A percentile compares a stretch with the other conserved stretches of the same genome.
Conservation (phyloP, 2,797 vertebrate species). For the Ptychobarbus kaznakovi region DNA sequence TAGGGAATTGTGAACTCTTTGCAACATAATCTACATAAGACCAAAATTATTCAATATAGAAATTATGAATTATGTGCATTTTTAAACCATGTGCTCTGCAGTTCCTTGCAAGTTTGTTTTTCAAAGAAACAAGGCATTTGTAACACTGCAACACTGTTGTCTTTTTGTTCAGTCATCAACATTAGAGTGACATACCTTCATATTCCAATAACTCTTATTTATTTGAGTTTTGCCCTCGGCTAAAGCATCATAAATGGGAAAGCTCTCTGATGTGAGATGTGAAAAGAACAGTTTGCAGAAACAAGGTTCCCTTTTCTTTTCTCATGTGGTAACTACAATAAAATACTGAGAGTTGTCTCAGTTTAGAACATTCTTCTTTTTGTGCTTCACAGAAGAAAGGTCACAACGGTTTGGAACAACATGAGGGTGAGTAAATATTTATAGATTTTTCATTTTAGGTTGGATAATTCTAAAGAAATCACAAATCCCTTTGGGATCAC, state of each 20-base stretch:
- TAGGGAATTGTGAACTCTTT: slow-evolving; percentile 1
- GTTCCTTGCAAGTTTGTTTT: neutral
- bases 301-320: neutral
- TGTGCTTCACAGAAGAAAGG: neutral
- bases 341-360: neutral
- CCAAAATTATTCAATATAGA: neutral
- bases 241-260: slow-evolving; percentile 56
- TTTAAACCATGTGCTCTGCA: neutral
- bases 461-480: neutral
- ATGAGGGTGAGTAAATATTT: neutral
- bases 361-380: neutral
- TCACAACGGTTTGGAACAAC: neutral
- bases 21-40: neutral
- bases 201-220: slow-evolving; percentile 31
- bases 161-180: neutral
- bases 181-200: neutral
- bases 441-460: neutral
- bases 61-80: neutral
- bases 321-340: neutral
- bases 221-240: slow-evolving; percentile 25
- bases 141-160: neutral
- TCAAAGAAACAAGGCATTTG: neutral
- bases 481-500: neutral
- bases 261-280: slow-evolving; percentile 62
- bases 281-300: slow-evolving; percentile 20